A percentile compares a stretch with the other conserved stretches of the same genome.
phyloP scores from a whole-genome alignment of 2,888 invertebrate genomes.

The Ecliptopera silaceata region DNA sequence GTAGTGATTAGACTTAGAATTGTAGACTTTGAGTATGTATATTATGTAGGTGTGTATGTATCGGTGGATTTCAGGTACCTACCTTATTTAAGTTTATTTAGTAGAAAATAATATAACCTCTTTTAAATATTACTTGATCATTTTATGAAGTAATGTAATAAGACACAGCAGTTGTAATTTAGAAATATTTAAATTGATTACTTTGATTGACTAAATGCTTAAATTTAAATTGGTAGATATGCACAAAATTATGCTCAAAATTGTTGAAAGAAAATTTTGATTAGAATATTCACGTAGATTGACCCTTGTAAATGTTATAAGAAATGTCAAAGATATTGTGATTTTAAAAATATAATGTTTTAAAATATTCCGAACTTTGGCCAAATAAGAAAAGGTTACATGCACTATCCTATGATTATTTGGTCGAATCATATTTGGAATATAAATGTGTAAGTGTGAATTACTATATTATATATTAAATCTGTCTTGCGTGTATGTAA shows the following conservation, averaged over 20 bases:
- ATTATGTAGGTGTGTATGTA: no score
- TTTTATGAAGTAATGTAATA: no score
- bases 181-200: no score
- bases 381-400: conserved; percentile 17
- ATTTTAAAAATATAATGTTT: conserved; percentile 18
- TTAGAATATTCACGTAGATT: conserved; percentile 17
- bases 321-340: conserved; percentile 24
- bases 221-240: conserved; percentile 22
- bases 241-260: conserved; percentile 38
- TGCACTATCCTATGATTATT: conserved; percentile 30
- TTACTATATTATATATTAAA: conserved; percentile 12
- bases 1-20: no score
- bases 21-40: no score
- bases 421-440: conserved; percentile 29
- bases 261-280: conserved; percentile 24
- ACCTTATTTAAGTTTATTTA: no score
- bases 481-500: conserved; percentile 40
- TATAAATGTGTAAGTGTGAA: neutral
- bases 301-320: conserved; percentile 21
- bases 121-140: no score
- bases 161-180: no score
- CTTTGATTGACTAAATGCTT: conserved; percentile 1
- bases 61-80: no score
- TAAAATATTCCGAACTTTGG: conserved; percentile 1
- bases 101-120: no score